phyloP scores from a whole-genome alignment of 2,888 invertebrate genomes.

The Furcula furcula region DNA sequence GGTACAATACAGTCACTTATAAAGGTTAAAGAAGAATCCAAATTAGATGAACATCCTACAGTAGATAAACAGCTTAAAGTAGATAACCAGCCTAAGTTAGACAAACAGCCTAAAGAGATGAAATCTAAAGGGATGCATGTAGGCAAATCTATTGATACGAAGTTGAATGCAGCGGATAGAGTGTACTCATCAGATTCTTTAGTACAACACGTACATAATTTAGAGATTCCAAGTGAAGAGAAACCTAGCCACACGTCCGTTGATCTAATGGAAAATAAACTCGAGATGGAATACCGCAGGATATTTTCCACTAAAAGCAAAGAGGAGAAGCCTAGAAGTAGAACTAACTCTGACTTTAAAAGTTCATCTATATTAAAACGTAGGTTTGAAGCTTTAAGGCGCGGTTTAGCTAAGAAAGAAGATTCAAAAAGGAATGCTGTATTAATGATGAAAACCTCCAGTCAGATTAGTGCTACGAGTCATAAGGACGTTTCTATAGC shows the following conservation, averaged over 20 bases:
- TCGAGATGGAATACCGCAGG: conserved; percentile 59
- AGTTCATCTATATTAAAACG: conserved; percentile 50
- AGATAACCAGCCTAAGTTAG: too few relatives aligned
- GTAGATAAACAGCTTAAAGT: too few relatives aligned
- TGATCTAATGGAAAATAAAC: conserved; percentile 58
- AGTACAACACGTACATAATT: conserved; percentile 58
- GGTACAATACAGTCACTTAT: conserved; percentile 6
- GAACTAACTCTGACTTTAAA: conserved; percentile 36
- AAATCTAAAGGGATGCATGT: conserved; percentile 10
- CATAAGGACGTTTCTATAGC: conserved; percentile 57
- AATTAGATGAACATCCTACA: conserved; percentile 11
- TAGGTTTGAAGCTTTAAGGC: conserved; percentile 58
- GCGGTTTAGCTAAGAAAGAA: conserved; percentile 47
- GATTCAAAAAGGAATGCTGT: conserved; percentile 36
- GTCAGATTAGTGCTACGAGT: conserved; percentile 31
- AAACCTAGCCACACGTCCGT: conserved; percentile 36
- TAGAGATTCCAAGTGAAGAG: conserved; percentile 51
- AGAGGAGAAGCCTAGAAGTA: conserved; percentile 35
- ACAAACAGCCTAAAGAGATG: conserved; percentile 17
- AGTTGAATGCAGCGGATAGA: conserved; percentile 24
- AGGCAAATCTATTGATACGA: conserved; percentile 15
- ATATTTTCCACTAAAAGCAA: conserved; percentile 46
- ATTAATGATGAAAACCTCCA: conserved; percentile 27
- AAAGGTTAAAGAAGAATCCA: conserved; percentile 13
- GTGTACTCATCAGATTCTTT: conserved; percentile 58